Evolutionary conservation across 2,888 invertebrate species (phyloP).

Genomic region (Marasmarcha lunaedactyla): DNA sequence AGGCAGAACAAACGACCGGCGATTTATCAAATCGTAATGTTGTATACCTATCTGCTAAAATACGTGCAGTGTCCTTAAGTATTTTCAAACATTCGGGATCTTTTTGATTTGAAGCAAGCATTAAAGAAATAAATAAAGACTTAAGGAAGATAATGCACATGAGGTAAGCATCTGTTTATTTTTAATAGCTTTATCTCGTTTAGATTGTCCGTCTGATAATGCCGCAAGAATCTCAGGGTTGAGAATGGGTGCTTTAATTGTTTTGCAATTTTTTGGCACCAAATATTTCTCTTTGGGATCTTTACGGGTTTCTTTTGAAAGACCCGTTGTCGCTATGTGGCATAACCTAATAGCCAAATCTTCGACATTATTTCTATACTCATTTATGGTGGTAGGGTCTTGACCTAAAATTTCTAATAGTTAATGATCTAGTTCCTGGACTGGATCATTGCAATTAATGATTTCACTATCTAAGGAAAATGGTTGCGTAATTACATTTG

Average conservation of each 20-base stretch:
- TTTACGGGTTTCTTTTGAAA: conserved; percentile 1
- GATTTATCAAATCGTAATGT: background rate
- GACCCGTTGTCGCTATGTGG: conserved; percentile 1
- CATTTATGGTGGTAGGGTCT: background rate
- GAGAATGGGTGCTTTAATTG: conserved; percentile 2
- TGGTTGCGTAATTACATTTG: too few species aligned
- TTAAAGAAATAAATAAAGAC: background rate
- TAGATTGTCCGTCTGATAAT: background rate
- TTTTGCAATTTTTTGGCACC: conserved; percentile 4
- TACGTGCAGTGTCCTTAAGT: background rate
- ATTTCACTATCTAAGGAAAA: background rate
- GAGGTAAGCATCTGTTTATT: conserved; percentile 2
- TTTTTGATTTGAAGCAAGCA: background rate
- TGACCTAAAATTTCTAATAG: background rate
- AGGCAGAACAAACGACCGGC: too few species aligned
- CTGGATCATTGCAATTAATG: background rate
- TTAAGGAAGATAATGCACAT: conserved; percentile 1
- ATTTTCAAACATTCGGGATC: background rate
- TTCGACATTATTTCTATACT: background rate
- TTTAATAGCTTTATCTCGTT: conserved; percentile 6
- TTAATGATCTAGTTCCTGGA: background rate
- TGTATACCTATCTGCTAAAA: background rate
- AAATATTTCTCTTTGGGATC: conserved; percentile 2
- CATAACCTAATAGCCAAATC: conserved; percentile 1
- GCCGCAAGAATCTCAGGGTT: conserved; percentile 5